These are phyloP conservation scores for Caerostris extrusa DNA, from an alignment of 1,140 invertebrate species.

Conservation along the genomic window DNA sequence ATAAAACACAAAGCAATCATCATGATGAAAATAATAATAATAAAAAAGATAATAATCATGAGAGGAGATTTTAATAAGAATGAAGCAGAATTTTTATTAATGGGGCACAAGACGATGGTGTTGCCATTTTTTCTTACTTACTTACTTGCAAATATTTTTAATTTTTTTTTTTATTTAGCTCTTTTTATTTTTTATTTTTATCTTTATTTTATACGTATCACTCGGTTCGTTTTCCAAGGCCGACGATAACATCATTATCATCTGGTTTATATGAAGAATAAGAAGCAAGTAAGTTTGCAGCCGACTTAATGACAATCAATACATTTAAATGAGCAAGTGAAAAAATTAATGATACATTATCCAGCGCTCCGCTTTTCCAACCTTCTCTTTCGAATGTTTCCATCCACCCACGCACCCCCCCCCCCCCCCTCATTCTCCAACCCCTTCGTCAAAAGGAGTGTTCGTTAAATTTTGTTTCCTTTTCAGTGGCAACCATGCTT, in stretches of 20 bases:
- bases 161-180: background rate
- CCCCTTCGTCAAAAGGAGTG: constrained; percentile 30
- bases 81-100: constrained; percentile 43
- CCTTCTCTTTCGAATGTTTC: background rate
- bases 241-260: constrained; percentile 71
- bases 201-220: constrained; percentile 45
- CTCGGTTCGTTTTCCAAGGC: constrained; percentile 26
- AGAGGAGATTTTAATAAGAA: constrained; percentile 65
- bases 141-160: background rate
- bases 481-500: constrained; percentile 59
- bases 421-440: background rate
- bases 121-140: background rate
- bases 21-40: constrained; percentile 63
- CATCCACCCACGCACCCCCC: background rate
- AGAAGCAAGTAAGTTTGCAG: constrained; percentile 61
- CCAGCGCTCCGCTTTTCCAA: background rate
- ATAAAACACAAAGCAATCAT: background rate
- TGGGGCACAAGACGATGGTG: constrained; percentile 33
- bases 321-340: constrained; percentile 75
- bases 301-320: constrained; percentile 75
- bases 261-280: constrained; percentile 64
- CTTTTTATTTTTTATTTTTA: constrained; percentile 4
- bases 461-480: constrained; percentile 76
- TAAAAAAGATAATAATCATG: constrained; percentile 54
- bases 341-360: constrained; percentile 77